Evolutionary conservation across 2,888 invertebrate genomes (phyloP), one percentile per base, ranked within the genome.

Genomic region (Aquatica leii): DNA sequence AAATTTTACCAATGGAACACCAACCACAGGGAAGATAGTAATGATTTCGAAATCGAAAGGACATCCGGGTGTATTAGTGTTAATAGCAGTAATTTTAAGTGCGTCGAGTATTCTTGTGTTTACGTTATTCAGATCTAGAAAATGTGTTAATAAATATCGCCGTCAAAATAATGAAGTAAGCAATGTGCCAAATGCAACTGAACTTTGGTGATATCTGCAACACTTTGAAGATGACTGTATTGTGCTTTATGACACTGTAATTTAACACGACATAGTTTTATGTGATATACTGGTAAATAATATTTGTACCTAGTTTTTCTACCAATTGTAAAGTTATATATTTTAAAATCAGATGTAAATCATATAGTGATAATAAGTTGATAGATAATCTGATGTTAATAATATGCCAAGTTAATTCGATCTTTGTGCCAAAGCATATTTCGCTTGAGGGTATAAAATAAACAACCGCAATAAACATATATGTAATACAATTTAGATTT

Each of bases 191-290:
- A 87, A 88, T 60, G 87, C 89, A 53, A 85, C 87, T 49, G 89
- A 90, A 74, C 83, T 90, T 65, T 90, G 90, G 90, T 90, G 90
- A 90, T 88, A 86, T 77, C 79, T 86, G 77, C 83, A 85, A 73
- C 84, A 71, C 63, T 84, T 83, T 62, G 78, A 84, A 74, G 86
- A 86, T 41, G 81, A 86, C 82, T 82, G 85, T 82, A 82, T 73
- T 52, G 65, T 65, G 55, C 70, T 69, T 56, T 69, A 70, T 57
- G 72, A 74, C 61, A 73, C 72, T 24, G 65, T 72, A 53, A 66
- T 70, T 60, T 71, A 63, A 63, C 61, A 57, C 46, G 54, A 50
- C 50, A 61, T 64, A 59, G 66, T 69, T 60, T 48, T 60, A 66
- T 70, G 70, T 70, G 70, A 69, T 70, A 68, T 58, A 69, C 65